Evolutionary conservation across 2,888 invertebrate genomes (phyloP), one percentile per base, ranked within the genome.

Genomic region (Stenolophus ochropezus): DNA sequence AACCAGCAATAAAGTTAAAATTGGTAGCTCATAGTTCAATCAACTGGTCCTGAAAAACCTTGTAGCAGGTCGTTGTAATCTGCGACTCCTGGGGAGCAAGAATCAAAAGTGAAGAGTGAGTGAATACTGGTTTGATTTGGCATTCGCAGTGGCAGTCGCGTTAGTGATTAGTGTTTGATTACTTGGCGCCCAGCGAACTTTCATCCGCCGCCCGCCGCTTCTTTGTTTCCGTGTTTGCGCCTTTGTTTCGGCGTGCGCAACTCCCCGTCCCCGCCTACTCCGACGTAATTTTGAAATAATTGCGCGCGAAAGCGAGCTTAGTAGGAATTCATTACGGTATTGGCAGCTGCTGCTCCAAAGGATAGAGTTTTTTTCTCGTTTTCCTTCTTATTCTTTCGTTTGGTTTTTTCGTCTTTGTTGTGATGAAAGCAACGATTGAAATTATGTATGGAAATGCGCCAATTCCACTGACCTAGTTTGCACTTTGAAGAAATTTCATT

Each of bases 301-400:
- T 73, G 73, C 73, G 51, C 73, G 73, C 73, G 73, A 73, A 73
- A 73, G 73, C 51, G 73, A 49, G 49, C 51, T 73, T 47, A 47
- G 73, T 73, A 49, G 73, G 73, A 73, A 73, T 73, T 73, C 73
- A 73, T 73, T 73, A 73, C 49, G 73, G 33, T 73, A 73, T 73
- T 73, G 73, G 73, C 73, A 73, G 73, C 47, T 73, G 73, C 65
- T 69, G 65, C 65, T 69, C 18, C 18, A 69, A 61, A 69, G 65
- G 65, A 69, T 69, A 69, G 65, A 69, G 65, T 69, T 69, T 69
- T 51, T 65, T 69, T 69, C 65, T 33, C 65, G 65, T 33, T 69
- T 69, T 69, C 65, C 33, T 69, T 69, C 65, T 69, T 69, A 69
- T 69, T 69, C 65, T 69, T 69, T 33, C 65, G 65, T 69, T 33